Percentiles rank a stretch among this genome's conserved stretches.
phyloP scores from a whole-genome alignment of 2,797 vertebrate genomes.

The Perodicticus potto region DNA sequence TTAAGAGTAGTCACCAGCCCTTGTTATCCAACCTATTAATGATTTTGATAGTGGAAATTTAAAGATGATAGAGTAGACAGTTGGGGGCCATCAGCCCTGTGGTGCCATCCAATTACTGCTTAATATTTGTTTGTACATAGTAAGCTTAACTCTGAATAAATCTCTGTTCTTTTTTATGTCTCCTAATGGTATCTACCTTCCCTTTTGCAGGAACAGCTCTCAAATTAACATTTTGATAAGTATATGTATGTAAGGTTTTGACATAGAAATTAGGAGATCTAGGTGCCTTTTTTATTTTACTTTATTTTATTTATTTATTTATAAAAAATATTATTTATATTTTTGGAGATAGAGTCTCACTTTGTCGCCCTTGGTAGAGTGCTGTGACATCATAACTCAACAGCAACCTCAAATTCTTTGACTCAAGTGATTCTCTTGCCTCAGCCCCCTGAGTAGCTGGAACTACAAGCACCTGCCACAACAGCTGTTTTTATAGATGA shows the following conservation, averaged over 20 bases:
- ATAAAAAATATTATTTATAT: no score
- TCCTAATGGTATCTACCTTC: background rate
- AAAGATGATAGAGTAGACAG: background rate
- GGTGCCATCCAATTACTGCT: background rate
- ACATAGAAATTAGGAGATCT: constrained; percentile 36
- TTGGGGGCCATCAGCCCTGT: background rate
- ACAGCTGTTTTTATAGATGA: no score
- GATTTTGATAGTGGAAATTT: constrained; percentile 25
- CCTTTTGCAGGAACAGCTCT: constrained; percentile 7
- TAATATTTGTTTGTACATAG: constrained; percentile 51
- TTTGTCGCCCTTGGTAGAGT: no score
- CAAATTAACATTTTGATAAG: constrained; percentile 29
- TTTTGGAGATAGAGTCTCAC: no score
- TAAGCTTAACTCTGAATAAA: constrained; percentile 26
- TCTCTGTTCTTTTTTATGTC: background rate
- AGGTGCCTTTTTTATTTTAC: background rate
- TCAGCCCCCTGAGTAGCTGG: no score
- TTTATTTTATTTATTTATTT: background rate
- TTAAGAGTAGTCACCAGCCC: constrained; percentile 41
- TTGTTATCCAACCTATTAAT: constrained; percentile 45
- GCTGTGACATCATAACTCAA: no score
- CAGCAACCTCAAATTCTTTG: no score
- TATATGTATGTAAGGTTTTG: background rate
- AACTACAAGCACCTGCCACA: no score
- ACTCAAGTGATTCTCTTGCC: no score